Evolutionary conservation across 1,140 invertebrate genomes (phyloP), one percentile per base, ranked within the genome.

Genomic region (Aricia agestis): DNA sequence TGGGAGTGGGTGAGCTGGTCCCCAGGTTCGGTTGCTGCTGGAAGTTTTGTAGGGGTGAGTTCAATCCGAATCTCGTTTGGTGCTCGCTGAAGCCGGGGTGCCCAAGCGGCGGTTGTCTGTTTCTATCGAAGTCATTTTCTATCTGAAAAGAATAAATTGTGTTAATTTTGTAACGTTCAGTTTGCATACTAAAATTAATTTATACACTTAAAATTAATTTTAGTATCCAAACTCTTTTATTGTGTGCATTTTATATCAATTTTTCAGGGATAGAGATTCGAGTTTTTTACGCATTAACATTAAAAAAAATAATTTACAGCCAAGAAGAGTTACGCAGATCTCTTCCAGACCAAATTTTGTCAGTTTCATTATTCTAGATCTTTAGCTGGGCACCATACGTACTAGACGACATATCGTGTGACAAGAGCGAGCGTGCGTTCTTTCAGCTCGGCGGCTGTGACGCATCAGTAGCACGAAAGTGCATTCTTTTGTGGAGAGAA

Each of bases 51-150:
- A 91, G 75, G 2, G 84, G 86, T 17, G 86, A 83, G 45, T 74
- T 87, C 41, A 88, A 72, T 18, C 89, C 89, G 68, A 89, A 91
- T 83, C 89, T 87, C 18, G 85, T 85, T 74, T 90, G 89, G 69
- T 91, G 89, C 66, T 91, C 87, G 68, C 76, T 89, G 74, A 91
- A 89, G 10, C 86, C 87, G 17, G 84, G 77, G 42, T 85, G 85
- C 25, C 83, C 82, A 70, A 82, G 72, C 10, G 80, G 52, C 18
- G 83, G 79, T 74, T 86, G 87, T 76, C 87, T 83, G 80, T 77
- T 86, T 84, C 87, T 81, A 63, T 91, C 89, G 82, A 82, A 91
- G 61, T 91, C 87, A 86, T 91, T 90, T 80, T 91, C 89, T 81
- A 88, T 81, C 89, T 91, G 87, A 32, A 90, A 90, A 72, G 13